Base-by-base conservation (phyloP, 2,888 invertebrate species). In the Scaptomyza tumidula region DNA sequence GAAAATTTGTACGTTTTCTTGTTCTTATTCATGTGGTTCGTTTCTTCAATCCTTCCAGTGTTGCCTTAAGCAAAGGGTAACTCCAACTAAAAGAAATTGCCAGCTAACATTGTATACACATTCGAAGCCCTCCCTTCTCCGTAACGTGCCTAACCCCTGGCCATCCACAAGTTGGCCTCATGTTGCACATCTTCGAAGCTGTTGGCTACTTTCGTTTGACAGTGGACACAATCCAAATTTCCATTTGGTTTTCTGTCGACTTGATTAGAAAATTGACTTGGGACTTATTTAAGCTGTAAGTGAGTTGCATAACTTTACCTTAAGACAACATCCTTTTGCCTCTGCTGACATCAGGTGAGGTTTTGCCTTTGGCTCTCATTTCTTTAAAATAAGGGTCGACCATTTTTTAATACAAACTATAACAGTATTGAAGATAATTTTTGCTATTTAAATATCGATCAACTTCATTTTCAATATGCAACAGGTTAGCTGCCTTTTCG, bases 1-100 rank as follows among this genome's bases (percentile, higher is more conserved):
- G 71, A 73, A 88, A 82, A 74, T 86, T 86, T 83, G 73, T 83
- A 84, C 77, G 79, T 81, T 85, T 81, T 85, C 86, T 66, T 85
- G 83, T 64, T 72, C 66, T 64, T 71, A 83, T 73, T 71, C 83
- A 68, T 85, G 85, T 72, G 85, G 85, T 16, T 80, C 65, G 60
- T 69, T 62, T 65, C 80, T 66, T 84, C 85, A 75, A 67, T 73
- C 65, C 64, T 19, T 19, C 39, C 58, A 35, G 50, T 16, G 19
- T 24, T 35, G 75, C 75, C 79, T 60, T 48, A 64, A 78, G 80
- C 76, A 65, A 60, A 66, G 71, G 65, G 76, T 71, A 61, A 59
- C 71, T 62, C 45, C 13, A 62, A 71, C 76, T 63, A 46, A 71
- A 80, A 76, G 66, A 71, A 80, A 71, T 60, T 76, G 29, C 74